These are phyloP conservation scores for Pseudotriccus pelzelni DNA, from an alignment of 2,797 vertebrate genomes.

Conservation along the genomic window DNA sequence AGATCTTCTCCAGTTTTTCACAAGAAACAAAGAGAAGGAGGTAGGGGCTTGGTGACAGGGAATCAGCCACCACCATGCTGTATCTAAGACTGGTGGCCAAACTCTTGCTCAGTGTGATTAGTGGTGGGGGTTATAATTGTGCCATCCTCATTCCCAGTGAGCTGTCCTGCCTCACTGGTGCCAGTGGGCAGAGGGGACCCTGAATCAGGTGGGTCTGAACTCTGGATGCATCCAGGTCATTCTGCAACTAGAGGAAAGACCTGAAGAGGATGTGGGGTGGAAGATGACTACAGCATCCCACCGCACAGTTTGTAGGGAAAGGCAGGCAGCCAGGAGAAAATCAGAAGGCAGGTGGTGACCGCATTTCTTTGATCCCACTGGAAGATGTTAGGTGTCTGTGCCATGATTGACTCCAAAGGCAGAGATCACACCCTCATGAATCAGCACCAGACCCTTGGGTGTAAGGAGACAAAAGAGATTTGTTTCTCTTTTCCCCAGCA, in stretches of 20 bases:
- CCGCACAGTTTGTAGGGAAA: not conserved
- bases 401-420: not conserved
- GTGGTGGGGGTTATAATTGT: not conserved
- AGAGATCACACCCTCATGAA: not conserved
- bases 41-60: not conserved
- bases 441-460: rapidly evolving
- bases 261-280: not conserved
- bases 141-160: not conserved
- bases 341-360: not conserved
- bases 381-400: not conserved
- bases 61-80: not conserved
- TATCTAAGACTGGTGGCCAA: not conserved
- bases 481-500: not conserved
- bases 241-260: not conserved
- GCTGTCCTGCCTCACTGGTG: rapidly evolving
- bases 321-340: not conserved
- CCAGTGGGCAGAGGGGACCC: not conserved
- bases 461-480: not conserved
- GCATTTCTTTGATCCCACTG: not conserved
- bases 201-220: not conserved
- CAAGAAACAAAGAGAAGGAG: not conserved
- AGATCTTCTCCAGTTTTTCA: not conserved
- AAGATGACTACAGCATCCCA: not conserved
- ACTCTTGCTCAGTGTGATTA: not conserved
- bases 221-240: not conserved